Percentiles rank a stretch among this genome's conserved stretches.
Evolutionary conservation across 30 jellyfish, hydroid and myxozoan species (phyloP).

Genomic region (Aurelia sp.): DNA sequence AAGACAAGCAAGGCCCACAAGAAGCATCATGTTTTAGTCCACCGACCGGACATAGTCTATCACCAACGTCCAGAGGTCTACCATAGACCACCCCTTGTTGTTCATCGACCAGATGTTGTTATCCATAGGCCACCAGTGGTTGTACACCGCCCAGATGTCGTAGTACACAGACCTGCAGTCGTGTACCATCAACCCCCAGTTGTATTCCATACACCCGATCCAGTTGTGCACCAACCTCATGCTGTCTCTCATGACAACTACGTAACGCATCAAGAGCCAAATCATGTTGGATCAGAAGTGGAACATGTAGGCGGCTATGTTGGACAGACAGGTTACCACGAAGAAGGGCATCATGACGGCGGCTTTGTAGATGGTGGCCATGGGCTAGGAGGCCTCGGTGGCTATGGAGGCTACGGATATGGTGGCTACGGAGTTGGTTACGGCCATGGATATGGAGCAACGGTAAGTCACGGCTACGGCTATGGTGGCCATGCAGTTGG

Average conservation of each 20-base stretch:
- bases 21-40: conserved; percentile 78
- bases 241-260: conserved; percentile 89
- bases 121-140: conserved; percentile 74
- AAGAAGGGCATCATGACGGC: conserved; percentile 1
- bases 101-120: conserved; percentile 85
- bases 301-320: conserved; percentile 61
- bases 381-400: conserved; percentile 29
- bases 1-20: conserved; percentile 53
- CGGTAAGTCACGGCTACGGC: conserved; percentile 33
- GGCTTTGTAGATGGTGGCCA: conserved; percentile 1
- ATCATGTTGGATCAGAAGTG: conserved; percentile 72
- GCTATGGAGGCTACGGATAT: conserved; percentile 16
- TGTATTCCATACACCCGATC: conserved; percentile 87
- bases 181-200: conserved; percentile 90
- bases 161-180: conserved; percentile 78
- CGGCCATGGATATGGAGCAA: conserved; percentile 42
- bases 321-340: conserved; percentile 50
- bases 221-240: conserved; percentile 76
- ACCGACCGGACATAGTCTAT: conserved; percentile 77
- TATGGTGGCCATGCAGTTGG: conserved; percentile 12
- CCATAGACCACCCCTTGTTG: conserved; percentile 79
- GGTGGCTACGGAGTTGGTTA: conserved; percentile 50
- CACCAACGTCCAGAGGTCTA: conserved; percentile 85
- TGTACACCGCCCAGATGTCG: conserved; percentile 87
- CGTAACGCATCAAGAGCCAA: conserved; percentile 80